Conservation (phyloP, 2,113 vertebrate species). For the Pungitius pungitius region DNA sequence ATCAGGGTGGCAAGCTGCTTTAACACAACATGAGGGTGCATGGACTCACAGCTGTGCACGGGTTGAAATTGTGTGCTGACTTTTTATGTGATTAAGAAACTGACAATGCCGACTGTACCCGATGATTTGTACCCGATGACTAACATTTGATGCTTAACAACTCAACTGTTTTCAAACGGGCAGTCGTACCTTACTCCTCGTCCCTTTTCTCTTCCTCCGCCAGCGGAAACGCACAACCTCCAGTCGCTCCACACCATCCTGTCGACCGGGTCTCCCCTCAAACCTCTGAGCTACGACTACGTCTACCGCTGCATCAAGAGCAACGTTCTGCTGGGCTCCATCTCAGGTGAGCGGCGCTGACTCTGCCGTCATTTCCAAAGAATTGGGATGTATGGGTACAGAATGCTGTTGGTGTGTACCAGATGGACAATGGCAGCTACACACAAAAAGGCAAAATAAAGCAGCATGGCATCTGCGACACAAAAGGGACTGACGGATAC, state of each 20-base stretch:
- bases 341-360: slow-evolving; percentile 85
- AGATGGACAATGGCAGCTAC: not conserved
- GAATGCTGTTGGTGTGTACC: not conserved
- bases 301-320: slow-evolving; percentile 91
- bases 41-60: slow-evolving; percentile 33
- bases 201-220: not conserved
- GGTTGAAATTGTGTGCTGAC: not conserved
- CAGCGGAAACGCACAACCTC: slow-evolving; percentile 91
- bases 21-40: slow-evolving; percentile 31
- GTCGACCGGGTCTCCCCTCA: slow-evolving; percentile 94
- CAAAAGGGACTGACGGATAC: slow-evolving; percentile 41
- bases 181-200: not conserved
- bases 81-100: not conserved
- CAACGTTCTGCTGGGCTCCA: slow-evolving; percentile 90
- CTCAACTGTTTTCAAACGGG: not conserved
- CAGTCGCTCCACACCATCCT: slow-evolving; percentile 93
- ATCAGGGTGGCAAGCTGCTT: slow-evolving; percentile 27
- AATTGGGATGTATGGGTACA: not conserved
- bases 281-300: slow-evolving; percentile 93
- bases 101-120: not conserved
- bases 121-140: not conserved
- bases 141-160: not conserved
- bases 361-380: not conserved
- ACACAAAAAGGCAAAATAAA: not conserved
- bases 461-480: slow-evolving; percentile 19